phyloP scores from a whole-genome alignment of 2,797 vertebrate genomes.

The Moxostoma hubbsi region DNA sequence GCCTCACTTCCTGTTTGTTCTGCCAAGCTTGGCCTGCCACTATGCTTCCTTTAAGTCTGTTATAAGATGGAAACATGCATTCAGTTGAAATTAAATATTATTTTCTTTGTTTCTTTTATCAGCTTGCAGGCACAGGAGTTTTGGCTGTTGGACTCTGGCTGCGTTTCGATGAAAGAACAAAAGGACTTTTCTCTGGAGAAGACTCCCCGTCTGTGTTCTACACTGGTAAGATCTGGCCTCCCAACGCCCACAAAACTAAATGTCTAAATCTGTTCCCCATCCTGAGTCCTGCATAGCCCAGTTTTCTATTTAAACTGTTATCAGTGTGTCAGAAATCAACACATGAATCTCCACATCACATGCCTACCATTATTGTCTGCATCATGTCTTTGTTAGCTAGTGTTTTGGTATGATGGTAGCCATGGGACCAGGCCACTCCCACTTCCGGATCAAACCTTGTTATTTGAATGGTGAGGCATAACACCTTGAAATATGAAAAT shows the following conservation, averaged over 20 bases:
- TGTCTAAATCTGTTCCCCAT: no score
- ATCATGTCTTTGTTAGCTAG: not conserved
- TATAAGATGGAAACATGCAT: not conserved
- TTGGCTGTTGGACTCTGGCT: conserved; percentile 93
- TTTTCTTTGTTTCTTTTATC: conserved; percentile 9
- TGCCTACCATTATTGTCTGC: not conserved
- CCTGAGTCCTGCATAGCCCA: not conserved
- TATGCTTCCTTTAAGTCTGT: not conserved
- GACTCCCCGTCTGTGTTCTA: conserved; percentile 79
- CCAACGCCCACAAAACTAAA: no score
- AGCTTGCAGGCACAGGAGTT: conserved; percentile 91
- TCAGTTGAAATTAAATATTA: conserved; percentile 17
- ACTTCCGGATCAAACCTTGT: conserved; percentile 3
- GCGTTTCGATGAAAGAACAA: conserved; percentile 89
- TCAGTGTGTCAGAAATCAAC: not conserved
- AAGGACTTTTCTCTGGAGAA: conserved; percentile 81
- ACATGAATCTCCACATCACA: not conserved
- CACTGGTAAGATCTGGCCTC: conserved; percentile 78
- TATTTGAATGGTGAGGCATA: conserved; percentile 13
- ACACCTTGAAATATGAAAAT: not conserved
- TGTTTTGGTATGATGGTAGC: conserved; percentile 35
- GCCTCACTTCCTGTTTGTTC: not conserved
- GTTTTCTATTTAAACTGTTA: not conserved
- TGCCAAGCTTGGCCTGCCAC: not conserved
- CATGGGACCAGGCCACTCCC: conserved; percentile 46